A percentile compares a stretch with the other conserved stretches of the same genome.
Evolutionary conservation across 2,113 vertebrate species (phyloP).

Genomic region (Cephalopholis sonnerati): DNA sequence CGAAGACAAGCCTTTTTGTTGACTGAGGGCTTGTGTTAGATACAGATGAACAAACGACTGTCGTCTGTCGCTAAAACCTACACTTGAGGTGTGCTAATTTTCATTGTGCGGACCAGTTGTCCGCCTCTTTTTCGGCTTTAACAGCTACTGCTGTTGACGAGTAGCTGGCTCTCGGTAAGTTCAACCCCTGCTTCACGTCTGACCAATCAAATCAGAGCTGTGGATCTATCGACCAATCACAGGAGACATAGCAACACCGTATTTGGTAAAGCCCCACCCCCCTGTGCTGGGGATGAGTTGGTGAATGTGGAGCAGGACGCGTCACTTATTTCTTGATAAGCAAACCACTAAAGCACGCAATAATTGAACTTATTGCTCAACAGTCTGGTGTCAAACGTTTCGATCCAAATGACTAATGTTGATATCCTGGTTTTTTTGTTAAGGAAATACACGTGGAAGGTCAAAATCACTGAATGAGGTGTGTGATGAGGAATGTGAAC

Average conservation of each 20-base stretch:
- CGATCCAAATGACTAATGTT: fast-evolving
- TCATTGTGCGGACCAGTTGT: slow-evolving; percentile 42
- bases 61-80: slow-evolving; percentile 26
- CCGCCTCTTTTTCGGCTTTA: slow-evolving; percentile 39
- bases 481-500: slow-evolving; percentile 22
- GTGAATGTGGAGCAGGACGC: slow-evolving; percentile 66
- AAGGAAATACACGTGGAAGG: neutral
- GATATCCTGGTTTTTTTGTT: fast-evolving
- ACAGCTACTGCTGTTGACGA: slow-evolving; percentile 61
- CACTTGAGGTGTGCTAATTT: slow-evolving; percentile 22
- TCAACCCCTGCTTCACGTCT: slow-evolving; percentile 8
- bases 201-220: slow-evolving; percentile 56
- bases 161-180: slow-evolving; percentile 36
- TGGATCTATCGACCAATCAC: slow-evolving; percentile 65
- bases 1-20: slow-evolving; percentile 15
- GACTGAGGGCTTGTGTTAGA: neutral
- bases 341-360: slow-evolving; percentile 17
- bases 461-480: neutral
- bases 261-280: neutral
- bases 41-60: slow-evolving; percentile 12
- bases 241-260: neutral
- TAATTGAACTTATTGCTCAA: slow-evolving; percentile 31
- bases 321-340: slow-evolving; percentile 71
- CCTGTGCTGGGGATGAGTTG: slow-evolving; percentile 61
- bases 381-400: neutral